phyloP scores from a whole-genome alignment of 1,140 invertebrate species.

The Scaptodrosophila lebanonensis region DNA sequence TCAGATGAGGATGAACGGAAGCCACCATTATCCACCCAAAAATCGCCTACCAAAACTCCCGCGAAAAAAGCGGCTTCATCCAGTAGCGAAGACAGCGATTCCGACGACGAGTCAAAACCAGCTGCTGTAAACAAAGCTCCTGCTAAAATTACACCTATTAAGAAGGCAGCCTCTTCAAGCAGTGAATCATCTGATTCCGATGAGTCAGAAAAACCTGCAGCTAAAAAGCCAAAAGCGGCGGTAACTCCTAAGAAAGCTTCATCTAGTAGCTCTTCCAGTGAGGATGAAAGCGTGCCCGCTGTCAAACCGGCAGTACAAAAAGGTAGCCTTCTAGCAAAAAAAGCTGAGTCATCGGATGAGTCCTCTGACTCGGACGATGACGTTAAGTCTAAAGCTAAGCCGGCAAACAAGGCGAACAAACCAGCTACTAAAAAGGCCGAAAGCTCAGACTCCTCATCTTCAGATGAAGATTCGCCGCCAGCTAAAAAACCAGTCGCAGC shows the following conservation, averaged over 20 bases:
- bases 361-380: constrained; percentile 63
- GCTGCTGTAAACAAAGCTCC: constrained; percentile 36
- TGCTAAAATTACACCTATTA: constrained; percentile 26
- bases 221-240: constrained; percentile 27
- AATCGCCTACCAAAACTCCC: constrained; percentile 24
- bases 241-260: constrained; percentile 14
- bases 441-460: constrained; percentile 18
- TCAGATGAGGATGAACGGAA: constrained; percentile 39
- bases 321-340: constrained; percentile 57
- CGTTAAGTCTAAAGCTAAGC: background rate
- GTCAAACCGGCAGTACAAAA: constrained; percentile 60
- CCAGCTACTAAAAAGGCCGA: constrained; percentile 27
- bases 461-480: constrained; percentile 41
- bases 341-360: constrained; percentile 77
- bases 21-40: constrained; percentile 29
- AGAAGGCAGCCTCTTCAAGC: constrained; percentile 36
- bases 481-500: constrained; percentile 39
- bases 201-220: constrained; percentile 38
- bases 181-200: constrained; percentile 52
- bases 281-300: constrained; percentile 56
- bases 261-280: constrained; percentile 56
- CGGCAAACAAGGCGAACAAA: constrained; percentile 15
- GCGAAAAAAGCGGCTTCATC: constrained; percentile 51
- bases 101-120: constrained; percentile 35
- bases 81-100: constrained; percentile 48